These are phyloP conservation scores for Halcyon leucocephala DNA, from an alignment of 2,797 vertebrate genomes.

Conservation along the genomic window DNA sequence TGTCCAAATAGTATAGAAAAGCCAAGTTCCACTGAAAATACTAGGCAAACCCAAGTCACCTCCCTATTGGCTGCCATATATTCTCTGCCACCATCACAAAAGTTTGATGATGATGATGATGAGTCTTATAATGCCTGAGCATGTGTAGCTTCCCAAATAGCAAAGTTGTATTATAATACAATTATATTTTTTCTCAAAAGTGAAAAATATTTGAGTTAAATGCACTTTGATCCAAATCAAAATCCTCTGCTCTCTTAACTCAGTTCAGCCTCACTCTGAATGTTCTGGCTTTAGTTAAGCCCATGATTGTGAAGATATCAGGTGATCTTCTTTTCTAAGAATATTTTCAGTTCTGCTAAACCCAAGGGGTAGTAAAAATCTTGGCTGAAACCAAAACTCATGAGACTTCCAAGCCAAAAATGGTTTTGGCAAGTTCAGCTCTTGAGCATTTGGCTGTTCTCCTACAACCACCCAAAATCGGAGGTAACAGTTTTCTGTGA, in stretches of 20 bases:
- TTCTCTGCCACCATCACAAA: not conserved
- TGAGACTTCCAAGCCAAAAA: not conserved
- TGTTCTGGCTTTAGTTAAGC: not conserved
- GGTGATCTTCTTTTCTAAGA: not conserved
- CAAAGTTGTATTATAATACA: not conserved
- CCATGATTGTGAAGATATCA: not conserved
- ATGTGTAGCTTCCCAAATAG: not conserved
- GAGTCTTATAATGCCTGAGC: not conserved
- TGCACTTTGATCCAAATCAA: not conserved
- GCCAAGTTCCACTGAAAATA: not conserved
- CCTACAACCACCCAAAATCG: not conserved
- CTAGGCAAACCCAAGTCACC: not conserved
- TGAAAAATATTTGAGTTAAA: not conserved
- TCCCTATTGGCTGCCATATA: not conserved
- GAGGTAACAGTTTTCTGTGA: not conserved
- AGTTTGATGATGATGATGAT: not conserved
- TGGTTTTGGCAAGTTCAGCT: not conserved
- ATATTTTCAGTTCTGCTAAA: slow-evolving; percentile 20
- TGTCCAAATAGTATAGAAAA: not conserved
- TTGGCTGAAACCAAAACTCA: not conserved
- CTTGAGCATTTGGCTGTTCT: not conserved
- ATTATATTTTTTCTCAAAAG: not conserved
- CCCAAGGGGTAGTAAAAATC: not conserved
- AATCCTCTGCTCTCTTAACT: not conserved
- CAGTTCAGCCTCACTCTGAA: not conserved